Percentiles rank a stretch among this genome's conserved stretches.
Evolutionary conservation across 2,797 vertebrate species (phyloP).

Genomic region (Columba guinea): DNA sequence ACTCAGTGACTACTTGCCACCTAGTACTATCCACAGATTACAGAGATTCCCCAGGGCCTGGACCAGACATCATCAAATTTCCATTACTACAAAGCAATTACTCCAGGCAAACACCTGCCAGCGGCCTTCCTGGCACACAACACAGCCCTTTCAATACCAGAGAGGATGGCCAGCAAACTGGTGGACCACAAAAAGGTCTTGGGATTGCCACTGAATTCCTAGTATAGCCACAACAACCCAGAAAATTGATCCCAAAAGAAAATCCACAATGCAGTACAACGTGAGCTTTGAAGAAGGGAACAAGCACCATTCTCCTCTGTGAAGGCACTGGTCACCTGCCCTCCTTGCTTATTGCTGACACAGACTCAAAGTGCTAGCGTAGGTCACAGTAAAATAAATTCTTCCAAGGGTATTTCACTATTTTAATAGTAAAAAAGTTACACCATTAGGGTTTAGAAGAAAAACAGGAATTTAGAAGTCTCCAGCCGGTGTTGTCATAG

Average conservation of each 20-base stretch:
- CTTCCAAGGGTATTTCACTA: not conserved
- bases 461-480: not conserved
- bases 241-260: not conserved
- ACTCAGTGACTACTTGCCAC: not conserved
- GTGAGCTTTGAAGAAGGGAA: not conserved
- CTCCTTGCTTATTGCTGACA: not conserved
- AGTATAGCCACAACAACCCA: not conserved
- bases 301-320: not conserved
- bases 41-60: not conserved
- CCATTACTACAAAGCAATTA: not conserved
- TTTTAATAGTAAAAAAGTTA: not conserved
- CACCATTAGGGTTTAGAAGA: not conserved
- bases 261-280: accelerated
- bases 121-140: not conserved
- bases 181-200: not conserved
- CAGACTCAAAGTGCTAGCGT: not conserved
- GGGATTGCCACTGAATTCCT: not conserved
- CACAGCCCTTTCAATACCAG: not conserved
- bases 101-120: not conserved
- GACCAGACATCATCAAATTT: not conserved
- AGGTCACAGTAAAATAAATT: not conserved
- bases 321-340: not conserved
- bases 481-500: not conserved
- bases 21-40: not conserved
- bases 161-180: not conserved